These are phyloP conservation scores for Andrena trimmerana DNA, from an alignment of 2,888 invertebrate genomes.

Conservation along the genomic window DNA sequence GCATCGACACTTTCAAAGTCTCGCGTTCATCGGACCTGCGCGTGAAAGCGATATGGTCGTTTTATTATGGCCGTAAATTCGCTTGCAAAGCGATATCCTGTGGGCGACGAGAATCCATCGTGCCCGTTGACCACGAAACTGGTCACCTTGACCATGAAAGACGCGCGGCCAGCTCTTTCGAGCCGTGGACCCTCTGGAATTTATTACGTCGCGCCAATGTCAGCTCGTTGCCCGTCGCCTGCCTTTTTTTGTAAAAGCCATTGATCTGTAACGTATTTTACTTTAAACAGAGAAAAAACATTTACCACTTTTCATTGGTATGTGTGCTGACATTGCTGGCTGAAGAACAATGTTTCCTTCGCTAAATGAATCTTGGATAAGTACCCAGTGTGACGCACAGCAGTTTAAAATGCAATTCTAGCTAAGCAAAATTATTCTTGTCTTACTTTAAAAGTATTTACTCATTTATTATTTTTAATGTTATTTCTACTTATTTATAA, in stretches of 20 bases:
- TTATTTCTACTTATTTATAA: too few species aligned
- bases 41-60: conserved; percentile 72
- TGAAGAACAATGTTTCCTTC: neutral
- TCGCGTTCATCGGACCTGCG: conserved; percentile 23
- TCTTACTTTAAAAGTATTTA: too few species aligned
- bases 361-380: too few species aligned
- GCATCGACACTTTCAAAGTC: conserved; percentile 18
- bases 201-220: conserved; percentile 37
- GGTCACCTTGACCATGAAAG: conserved; percentile 70
- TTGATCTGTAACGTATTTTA: conserved; percentile 2
- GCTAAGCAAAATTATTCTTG: too few species aligned
- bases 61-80: conserved; percentile 29
- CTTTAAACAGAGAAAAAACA: too few species aligned
- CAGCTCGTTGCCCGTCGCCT: conserved; percentile 8
- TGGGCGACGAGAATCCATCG: conserved; percentile 38
- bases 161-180: conserved; percentile 53
- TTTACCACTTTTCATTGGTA: neutral
- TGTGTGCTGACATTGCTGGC: neutral
- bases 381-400: too few species aligned
- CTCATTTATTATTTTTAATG: too few species aligned
- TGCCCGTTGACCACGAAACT: conserved; percentile 50
- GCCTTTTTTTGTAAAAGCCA: conserved; percentile 6
- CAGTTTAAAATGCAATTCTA: neutral
- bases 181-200: conserved; percentile 56
- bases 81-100: conserved; percentile 2